Conservation (phyloP, 2,888 invertebrate species). For the Drosophila paracracens region DNA sequence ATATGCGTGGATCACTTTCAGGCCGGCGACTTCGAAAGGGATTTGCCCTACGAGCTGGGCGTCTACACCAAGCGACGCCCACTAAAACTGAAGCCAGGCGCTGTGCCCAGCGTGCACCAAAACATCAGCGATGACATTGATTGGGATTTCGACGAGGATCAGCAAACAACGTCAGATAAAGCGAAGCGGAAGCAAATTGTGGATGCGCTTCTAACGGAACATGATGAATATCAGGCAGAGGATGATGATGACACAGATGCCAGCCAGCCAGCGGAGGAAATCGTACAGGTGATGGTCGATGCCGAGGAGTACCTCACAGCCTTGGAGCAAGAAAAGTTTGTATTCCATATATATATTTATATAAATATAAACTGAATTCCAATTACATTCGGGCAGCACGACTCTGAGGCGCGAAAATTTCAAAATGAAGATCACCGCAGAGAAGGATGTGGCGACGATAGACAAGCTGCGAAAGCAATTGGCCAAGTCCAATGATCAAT, state of each 20-base stretch:
- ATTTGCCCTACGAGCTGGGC: slow-evolving; percentile 27
- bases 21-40: slow-evolving; percentile 26
- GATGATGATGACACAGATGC: not conserved
- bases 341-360: not conserved
- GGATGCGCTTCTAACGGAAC: slow-evolving; percentile 13
- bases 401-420: slow-evolving; percentile 28
- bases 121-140: not conserved
- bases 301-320: slow-evolving; percentile 30
- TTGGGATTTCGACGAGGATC: not conserved
- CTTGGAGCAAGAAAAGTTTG: slow-evolving; percentile 36
- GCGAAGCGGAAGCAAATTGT: slow-evolving; percentile 23
- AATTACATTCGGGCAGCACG: slow-evolving; percentile 13
- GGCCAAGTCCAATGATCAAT: not conserved
- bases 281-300: slow-evolving; percentile 30
- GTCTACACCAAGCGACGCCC: slow-evolving; percentile 21
- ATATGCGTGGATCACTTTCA: slow-evolving; percentile 33
- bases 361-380: not conserved
- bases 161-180: not conserved
- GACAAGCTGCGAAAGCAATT: slow-evolving; percentile 22
- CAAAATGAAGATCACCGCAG: slow-evolving; percentile 7
- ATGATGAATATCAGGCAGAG: slow-evolving; percentile 1
- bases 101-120: slow-evolving; percentile 17
- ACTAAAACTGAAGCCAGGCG: slow-evolving; percentile 16
- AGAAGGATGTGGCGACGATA: not conserved
- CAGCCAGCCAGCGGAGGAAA: slow-evolving; percentile 12